Conservation (phyloP, 2,888 invertebrate species). For the Brachylomia viminalis region DNA sequence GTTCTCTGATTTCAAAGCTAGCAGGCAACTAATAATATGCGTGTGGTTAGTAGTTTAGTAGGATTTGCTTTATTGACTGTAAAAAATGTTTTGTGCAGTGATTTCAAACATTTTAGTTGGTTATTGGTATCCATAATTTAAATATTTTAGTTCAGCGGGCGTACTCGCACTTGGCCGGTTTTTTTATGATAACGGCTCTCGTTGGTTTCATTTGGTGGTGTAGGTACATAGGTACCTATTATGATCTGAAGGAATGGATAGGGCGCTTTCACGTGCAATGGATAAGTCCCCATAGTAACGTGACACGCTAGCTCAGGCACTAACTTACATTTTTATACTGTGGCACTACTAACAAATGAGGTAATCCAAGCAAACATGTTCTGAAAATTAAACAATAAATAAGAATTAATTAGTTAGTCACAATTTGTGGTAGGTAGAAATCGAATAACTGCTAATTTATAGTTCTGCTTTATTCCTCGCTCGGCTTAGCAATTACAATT, state of each 20-base stretch:
- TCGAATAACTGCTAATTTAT: conserved; percentile 32
- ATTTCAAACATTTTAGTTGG: not conserved
- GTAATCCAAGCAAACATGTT: not conserved
- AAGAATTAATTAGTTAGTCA: not conserved
- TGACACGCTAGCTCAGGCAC: not conserved
- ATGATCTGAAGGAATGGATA: not conserved
- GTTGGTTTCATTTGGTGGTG: not conserved
- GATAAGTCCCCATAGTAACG: not conserved
- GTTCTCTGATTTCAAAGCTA: conserved; percentile 41
- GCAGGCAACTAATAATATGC: not conserved
- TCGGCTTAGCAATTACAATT: conserved; percentile 29
- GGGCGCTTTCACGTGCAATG: not conserved
- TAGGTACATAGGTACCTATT: not conserved
- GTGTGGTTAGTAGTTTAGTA: not conserved
- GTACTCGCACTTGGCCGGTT: no score
- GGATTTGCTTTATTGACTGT: not conserved
- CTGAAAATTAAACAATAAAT: not conserved
- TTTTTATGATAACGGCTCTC: not conserved
- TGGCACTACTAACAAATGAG: not conserved
- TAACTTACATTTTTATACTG: no score
- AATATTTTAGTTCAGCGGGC: not conserved
- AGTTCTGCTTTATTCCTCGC: not conserved
- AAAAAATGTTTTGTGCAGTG: not conserved
- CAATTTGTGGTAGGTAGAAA: conserved; percentile 18
- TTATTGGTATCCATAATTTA: not conserved